A percentile compares a stretch with the other conserved stretches of the same genome.
These are phyloP conservation scores for Megalopta genalis DNA, from an alignment of 1,140 invertebrate genomes.

Conservation along the genomic window DNA sequence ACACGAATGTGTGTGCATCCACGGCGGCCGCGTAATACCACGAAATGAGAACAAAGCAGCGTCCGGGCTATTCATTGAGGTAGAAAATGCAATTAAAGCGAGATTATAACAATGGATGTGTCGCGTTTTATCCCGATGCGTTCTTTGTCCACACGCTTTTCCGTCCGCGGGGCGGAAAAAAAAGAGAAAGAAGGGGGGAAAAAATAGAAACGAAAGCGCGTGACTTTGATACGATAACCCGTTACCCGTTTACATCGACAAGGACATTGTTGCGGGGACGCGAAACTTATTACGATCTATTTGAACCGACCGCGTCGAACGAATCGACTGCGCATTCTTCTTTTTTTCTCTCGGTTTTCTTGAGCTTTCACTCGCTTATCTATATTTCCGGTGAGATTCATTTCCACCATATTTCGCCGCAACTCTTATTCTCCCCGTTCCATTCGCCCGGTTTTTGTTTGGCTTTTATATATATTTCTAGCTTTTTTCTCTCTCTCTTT, in stretches of 20 bases:
- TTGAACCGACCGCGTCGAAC: background rate
- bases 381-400: background rate
- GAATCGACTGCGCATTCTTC: background rate
- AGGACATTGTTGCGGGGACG: constrained; percentile 1
- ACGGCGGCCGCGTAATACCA: constrained; percentile 23
- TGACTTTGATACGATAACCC: constrained; percentile 36
- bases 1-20: constrained; percentile 9
- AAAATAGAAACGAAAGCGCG: constrained; percentile 1
- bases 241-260: constrained; percentile 39
- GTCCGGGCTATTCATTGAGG: constrained; percentile 44
- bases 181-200: background rate
- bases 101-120: constrained; percentile 62
- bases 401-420: background rate
- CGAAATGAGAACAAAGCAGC: constrained; percentile 57
- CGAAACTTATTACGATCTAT: constrained; percentile 24
- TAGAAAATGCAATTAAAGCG: constrained; percentile 62
- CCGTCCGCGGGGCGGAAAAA: background rate
- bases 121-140: constrained; percentile 23
- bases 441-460: background rate
- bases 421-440: background rate
- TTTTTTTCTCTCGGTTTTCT: constrained; percentile 2
- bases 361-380: background rate
- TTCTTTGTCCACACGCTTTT: constrained; percentile 19
- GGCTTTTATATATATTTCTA: background rate
- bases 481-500: too few species aligned